Evolutionary conservation across 1,140 invertebrate genomes (phyloP).

Genomic region (Drosophila aff.): DNA sequence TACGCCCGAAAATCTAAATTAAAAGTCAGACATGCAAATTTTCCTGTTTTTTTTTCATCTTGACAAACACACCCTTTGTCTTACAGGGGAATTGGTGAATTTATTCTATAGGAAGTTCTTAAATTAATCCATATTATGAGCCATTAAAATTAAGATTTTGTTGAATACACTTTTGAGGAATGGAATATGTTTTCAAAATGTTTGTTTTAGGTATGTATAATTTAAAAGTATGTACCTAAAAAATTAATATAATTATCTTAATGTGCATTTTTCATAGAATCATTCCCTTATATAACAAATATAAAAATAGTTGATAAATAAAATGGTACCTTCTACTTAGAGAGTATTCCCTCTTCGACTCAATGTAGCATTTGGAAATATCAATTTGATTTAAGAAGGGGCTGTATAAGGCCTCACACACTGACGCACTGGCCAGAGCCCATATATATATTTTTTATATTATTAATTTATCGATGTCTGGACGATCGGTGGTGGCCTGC

Average conservation of each 20-base stretch:
- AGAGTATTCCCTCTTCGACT: conserved; percentile 12
- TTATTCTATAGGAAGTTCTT: conserved; percentile 8
- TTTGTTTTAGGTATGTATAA: background rate
- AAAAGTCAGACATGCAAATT: conserved; percentile 78
- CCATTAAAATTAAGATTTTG: background rate
- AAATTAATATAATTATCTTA: background rate
- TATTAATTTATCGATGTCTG: conserved; percentile 41
- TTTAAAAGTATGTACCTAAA: background rate
- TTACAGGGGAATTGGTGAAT: background rate
- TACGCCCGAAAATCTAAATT: conserved; percentile 54
- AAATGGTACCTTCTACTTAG: background rate
- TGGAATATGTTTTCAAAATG: background rate
- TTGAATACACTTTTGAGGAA: background rate
- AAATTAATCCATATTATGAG: background rate
- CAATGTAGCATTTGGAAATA: background rate
- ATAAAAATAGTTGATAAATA: too few species aligned
- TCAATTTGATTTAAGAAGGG: conserved; percentile 24
- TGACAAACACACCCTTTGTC: conserved; percentile 16
- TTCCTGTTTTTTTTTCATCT: conserved; percentile 27
- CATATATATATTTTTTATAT: conserved; percentile 14
- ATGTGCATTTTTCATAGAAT: background rate
- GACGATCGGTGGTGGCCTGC: conserved; percentile 23
- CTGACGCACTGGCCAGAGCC: conserved; percentile 17
- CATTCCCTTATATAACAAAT: too few species aligned
- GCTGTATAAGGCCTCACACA: conserved; percentile 15